Evolutionary conservation across 2,113 vertebrate genomes (phyloP), one percentile per base, ranked within the genome.

Genomic region (Sisor rabdophorus): DNA sequence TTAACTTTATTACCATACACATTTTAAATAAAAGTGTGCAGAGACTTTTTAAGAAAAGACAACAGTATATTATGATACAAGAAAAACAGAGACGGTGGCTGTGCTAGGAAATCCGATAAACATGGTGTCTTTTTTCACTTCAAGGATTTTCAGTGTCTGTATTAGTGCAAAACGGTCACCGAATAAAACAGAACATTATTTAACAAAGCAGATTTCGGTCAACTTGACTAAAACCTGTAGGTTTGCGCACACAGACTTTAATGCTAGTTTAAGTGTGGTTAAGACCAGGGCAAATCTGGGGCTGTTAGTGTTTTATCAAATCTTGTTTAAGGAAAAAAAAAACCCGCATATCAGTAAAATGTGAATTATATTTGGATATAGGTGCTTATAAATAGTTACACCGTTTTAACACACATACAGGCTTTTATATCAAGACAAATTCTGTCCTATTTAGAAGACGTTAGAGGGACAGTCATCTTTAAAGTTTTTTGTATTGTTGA

Each of bases 1-100:
- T 64, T 54, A 4, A 73, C 52, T 78, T 63, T 77, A 71, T 84
- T 84, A 77, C 26, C 59, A 75, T 77, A 79, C 82, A 81, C 65
- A n/a, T 61, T 74, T 84, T 81, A 84, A 84, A 84, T 79, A 81
- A 65, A 63, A 50, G 61, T 71, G 74, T 80, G 28, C 47, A 69
- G 61, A 78, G 12, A 22, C 7, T 36, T 0, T 78, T 79, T 72
- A 71, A 80, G 71, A 82, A 80, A 68, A 77, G 76, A 82, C 64
- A 59, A 64, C 17, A 1, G 69, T 80, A 75, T 73, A 72, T 76
- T 76, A 71, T 80, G 50, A 58, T 81, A 82, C 79, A 84, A 70
- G 76, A 76, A 24, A 64, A 28, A 52, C 54, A 32, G n/a, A 77
- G 76, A 73, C 52, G 72, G 78, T 60, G 76, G 56, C 54, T 68